These are phyloP conservation scores for Brachynemurus nebulosus DNA, from an alignment of 2,888 invertebrate genomes.

Conservation along the genomic window DNA sequence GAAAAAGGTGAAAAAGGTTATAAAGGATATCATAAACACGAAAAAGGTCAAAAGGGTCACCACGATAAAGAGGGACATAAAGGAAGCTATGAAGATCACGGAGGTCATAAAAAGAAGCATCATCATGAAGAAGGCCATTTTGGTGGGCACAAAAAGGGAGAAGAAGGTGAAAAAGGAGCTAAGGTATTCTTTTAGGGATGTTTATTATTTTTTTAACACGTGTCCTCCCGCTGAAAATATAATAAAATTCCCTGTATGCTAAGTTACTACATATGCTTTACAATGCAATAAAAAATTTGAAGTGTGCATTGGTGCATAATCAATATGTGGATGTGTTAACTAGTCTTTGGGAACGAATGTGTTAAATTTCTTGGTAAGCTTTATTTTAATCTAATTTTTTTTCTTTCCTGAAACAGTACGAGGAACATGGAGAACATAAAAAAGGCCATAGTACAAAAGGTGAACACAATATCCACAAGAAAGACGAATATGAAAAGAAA, in stretches of 20 bases:
- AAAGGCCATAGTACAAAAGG: conserved; percentile 65
- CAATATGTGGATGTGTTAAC: no score
- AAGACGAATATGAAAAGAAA: conserved; percentile 61
- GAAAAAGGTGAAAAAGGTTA: conserved; percentile 28
- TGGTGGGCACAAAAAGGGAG: conserved; percentile 36
- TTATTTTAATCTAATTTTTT: no score
- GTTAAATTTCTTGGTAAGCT: no score
- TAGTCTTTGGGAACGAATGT: no score
- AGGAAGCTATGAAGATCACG: conserved; percentile 35
- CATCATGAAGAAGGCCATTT: conserved; percentile 33
- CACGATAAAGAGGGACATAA: conserved; percentile 34
- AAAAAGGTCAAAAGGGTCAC: conserved; percentile 27
- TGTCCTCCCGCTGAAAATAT: no score
- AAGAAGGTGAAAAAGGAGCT: conserved; percentile 36
- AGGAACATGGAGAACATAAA: conserved; percentile 50
- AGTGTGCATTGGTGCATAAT: no score
- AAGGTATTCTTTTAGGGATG: no score
- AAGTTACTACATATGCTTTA: no score
- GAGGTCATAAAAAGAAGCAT: conserved; percentile 36
- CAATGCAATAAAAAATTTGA: no score
- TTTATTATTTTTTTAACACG: no score
- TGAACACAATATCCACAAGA: conserved; percentile 58
- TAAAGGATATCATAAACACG: conserved; percentile 27
- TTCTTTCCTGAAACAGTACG: no score
- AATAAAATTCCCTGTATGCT: no score